A percentile compares a stretch with the other conserved stretches of the same genome.
Conservation (phyloP, 2,888 invertebrate species). For the Ophraella communa region DNA sequence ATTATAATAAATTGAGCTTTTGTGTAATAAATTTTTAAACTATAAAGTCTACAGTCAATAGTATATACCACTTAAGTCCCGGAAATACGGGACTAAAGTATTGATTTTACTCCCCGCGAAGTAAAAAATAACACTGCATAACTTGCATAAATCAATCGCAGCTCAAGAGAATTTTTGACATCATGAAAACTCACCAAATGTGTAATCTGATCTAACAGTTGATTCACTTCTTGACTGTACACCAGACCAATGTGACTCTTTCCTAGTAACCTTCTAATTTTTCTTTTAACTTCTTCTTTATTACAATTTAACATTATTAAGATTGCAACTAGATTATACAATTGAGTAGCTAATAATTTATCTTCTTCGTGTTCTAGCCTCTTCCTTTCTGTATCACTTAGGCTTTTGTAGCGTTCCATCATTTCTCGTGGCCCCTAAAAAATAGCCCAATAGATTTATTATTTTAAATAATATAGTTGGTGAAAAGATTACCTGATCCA, state of each 20-base stretch:
- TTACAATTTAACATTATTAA: conserved; percentile 91
- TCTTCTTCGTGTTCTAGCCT: conserved; percentile 98
- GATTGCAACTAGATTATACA: conserved; percentile 96
- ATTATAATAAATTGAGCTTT: no score
- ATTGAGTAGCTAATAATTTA: conserved; percentile 88
- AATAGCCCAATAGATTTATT: background rate
- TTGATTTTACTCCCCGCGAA: no score
- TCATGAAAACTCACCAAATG: conserved; percentile 79
- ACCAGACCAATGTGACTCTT: conserved; percentile 98
- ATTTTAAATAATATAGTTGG: background rate
- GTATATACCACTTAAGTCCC: no score
- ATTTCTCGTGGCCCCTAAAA: conserved; percentile 89
- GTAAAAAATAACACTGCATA: no score
- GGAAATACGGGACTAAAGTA: no score
- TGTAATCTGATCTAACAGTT: conserved; percentile 91
- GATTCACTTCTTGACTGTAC: conserved; percentile 97
- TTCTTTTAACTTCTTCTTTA: conserved; percentile 83
- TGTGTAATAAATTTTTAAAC: no score
- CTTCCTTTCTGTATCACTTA: conserved; percentile 92
- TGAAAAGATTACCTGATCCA: conserved; percentile 80
- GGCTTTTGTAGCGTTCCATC: conserved; percentile 96
- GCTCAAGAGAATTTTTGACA: background rate
- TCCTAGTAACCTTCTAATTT: conserved; percentile 89
- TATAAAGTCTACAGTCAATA: no score
- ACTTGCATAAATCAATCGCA: no score